phyloP scores from a whole-genome alignment of 23 tunicate genomes.

The Styela plicata region DNA sequence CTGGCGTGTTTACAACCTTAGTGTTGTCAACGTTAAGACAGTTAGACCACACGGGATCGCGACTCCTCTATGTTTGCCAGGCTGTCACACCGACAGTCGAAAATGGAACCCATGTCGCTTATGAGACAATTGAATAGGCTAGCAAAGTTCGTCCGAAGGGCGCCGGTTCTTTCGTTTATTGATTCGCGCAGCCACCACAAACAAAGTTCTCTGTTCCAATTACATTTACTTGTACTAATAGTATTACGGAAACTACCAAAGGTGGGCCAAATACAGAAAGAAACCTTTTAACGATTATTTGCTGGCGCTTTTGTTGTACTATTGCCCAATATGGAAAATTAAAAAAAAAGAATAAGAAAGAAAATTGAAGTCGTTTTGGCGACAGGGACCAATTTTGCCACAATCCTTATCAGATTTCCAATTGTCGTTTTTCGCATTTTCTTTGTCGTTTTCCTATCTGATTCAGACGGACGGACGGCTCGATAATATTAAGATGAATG shows the following conservation, averaged over 20 bases:
- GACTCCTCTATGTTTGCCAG: not conserved
- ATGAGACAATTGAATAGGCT: not conserved
- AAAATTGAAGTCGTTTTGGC: not conserved
- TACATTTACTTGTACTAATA: not conserved
- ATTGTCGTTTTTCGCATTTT: not conserved
- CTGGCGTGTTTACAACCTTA: not conserved
- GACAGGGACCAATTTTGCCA: not conserved
- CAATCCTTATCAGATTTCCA: not conserved
- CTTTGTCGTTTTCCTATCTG: not conserved
- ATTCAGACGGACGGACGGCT: not conserved
- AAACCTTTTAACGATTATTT: not conserved
- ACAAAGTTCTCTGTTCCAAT: constrained; percentile 5
- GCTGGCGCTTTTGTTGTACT: not conserved
- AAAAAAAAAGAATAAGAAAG: not conserved
- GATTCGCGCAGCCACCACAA: constrained; percentile 2
- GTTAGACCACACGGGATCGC: not conserved
- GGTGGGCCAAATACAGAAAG: not conserved
- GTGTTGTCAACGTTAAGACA: not conserved
- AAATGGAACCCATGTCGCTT: not conserved
- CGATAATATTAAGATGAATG: not conserved
- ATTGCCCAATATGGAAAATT: not conserved
- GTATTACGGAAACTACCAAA: too few relatives aligned
- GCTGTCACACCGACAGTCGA: not conserved
- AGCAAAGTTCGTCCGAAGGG: constrained; percentile 11
- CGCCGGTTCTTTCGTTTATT: constrained; percentile 10